These are phyloP conservation scores for Drosophila sucinea DNA, from an alignment of 1,140 invertebrate genomes.

Conservation along the genomic window DNA sequence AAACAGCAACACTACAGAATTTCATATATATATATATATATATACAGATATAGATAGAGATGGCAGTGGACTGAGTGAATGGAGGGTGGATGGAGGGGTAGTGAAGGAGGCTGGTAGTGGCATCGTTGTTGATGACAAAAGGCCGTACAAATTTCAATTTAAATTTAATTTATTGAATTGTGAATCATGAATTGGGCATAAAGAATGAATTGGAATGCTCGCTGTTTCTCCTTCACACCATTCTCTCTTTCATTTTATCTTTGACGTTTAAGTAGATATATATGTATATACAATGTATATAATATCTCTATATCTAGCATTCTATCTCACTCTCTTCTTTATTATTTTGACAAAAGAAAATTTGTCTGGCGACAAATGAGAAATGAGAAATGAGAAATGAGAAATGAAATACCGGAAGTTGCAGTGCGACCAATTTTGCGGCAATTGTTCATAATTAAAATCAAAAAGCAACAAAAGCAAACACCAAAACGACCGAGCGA, in stretches of 20 bases:
- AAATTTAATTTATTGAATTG: constrained; percentile 61
- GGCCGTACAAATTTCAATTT: constrained; percentile 64
- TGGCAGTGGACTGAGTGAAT: not conserved
- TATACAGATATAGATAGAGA: constrained; percentile 11
- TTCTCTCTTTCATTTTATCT: not conserved
- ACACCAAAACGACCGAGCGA: constrained; percentile 19
- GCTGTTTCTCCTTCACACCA: not conserved
- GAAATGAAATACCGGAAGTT: constrained; percentile 73
- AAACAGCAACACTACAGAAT: constrained; percentile 1
- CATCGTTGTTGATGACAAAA: constrained; percentile 12
- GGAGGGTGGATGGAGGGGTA: not conserved
- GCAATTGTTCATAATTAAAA: constrained; percentile 75
- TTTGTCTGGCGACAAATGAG: constrained; percentile 27
- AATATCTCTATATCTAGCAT: not conserved
- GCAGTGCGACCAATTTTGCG: constrained; percentile 74
- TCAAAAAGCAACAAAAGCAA: not conserved
- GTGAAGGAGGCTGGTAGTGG: not conserved
- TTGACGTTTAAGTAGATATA: too few relatives aligned
- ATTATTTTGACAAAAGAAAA: constrained; percentile 16
- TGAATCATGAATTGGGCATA: constrained; percentile 23
- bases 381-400: constrained; percentile 62
- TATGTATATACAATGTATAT: too few relatives aligned
- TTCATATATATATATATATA: not conserved
- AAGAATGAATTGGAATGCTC: constrained; percentile 33
- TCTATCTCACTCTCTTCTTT: not conserved